Conservation (phyloP, 2,113 vertebrate genomes). For the Tonatia bakeri region DNA sequence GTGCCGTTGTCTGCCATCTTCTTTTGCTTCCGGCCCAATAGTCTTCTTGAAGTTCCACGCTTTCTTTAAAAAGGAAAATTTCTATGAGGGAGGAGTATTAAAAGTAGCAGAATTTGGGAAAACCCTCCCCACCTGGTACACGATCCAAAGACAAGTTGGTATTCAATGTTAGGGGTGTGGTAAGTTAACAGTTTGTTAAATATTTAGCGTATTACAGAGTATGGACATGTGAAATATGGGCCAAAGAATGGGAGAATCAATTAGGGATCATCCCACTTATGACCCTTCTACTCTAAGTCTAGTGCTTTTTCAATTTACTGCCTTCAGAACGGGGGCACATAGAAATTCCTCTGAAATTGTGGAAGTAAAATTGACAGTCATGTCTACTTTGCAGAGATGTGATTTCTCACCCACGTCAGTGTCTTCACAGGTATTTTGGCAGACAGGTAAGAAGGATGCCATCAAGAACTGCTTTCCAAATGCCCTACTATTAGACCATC, state of each 20-base stretch:
- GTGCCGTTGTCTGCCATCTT: neutral
- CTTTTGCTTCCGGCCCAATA: neutral
- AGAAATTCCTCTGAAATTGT: neutral
- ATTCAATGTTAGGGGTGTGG: neutral
- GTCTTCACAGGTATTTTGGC: conserved; percentile 1
- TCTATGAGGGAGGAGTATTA: neutral
- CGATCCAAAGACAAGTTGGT: neutral
- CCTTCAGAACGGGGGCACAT: neutral
- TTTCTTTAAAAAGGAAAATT: neutral
- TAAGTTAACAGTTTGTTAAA: neutral
- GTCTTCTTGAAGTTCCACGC: neutral
- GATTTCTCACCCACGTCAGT: neutral
- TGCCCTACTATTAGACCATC: neutral
- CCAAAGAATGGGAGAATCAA: neutral
- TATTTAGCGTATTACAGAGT: neutral
- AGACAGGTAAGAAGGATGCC: neutral
- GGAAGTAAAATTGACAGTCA: neutral
- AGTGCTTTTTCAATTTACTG: neutral
- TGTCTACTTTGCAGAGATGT: neutral
- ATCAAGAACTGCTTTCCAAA: neutral
- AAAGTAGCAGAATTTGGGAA: neutral
- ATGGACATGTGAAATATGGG: neutral
- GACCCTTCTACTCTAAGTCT: neutral
- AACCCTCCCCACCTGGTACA: neutral
- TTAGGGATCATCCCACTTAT: neutral